A percentile compares a stretch with the other conserved stretches of the same genome.
Conservation (phyloP, 2,888 invertebrate genomes). For the Tolmerus cingulatus region DNA sequence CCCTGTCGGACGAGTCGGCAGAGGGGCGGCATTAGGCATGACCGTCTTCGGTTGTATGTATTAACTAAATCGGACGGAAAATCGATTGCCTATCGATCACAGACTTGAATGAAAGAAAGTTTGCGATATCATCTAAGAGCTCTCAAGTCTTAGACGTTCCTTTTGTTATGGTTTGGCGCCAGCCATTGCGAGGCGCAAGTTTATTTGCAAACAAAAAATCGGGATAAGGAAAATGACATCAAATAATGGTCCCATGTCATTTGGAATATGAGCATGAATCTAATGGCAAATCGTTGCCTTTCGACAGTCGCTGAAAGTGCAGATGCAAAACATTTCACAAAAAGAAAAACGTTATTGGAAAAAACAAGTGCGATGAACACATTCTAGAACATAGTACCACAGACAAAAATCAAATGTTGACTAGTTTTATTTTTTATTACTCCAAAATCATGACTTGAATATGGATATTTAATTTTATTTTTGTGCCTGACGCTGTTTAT, state of each 20-base stretch:
- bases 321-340: background rate
- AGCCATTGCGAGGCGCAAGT: background rate
- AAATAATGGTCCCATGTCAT: background rate
- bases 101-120: slow-evolving; percentile 2
- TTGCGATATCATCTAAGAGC: slow-evolving; percentile 27
- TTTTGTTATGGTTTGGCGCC: slow-evolving; percentile 23
- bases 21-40: background rate
- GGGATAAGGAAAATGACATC: background rate
- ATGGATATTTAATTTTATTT: no score
- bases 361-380: no score
- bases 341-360: background rate
- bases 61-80: slow-evolving; percentile 38
- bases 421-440: no score
- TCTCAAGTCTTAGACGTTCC: background rate
- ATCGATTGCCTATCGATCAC: slow-evolving; percentile 33
- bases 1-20: background rate
- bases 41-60: slow-evolving; percentile 15
- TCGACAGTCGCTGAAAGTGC: background rate
- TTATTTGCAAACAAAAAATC: slow-evolving; percentile 13
- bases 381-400: no score
- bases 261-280: background rate
- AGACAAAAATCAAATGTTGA: no score
- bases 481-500: background rate
- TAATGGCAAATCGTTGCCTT: background rate
- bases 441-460: no score